These are phyloP conservation scores for Leuciscus waleckii DNA, from an alignment of 2,797 vertebrate species.

Conservation along the genomic window DNA sequence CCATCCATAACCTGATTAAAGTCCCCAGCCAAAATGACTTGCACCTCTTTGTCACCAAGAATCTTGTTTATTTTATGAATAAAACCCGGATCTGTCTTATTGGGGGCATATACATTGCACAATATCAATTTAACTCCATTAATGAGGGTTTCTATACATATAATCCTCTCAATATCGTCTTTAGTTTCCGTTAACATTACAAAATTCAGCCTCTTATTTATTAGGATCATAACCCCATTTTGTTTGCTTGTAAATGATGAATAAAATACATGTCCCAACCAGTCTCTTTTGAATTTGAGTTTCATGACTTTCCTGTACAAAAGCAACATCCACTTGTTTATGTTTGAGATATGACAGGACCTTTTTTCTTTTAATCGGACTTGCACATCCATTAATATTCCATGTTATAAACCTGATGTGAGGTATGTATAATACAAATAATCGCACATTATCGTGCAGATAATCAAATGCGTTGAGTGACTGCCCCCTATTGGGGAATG, in stretches of 20 bases:
- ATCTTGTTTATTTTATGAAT: conserved; percentile 41
- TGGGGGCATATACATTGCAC: conserved; percentile 41
- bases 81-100: conserved; percentile 27
- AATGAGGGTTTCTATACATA: no score
- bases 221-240: conserved; percentile 12
- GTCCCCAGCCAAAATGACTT: conserved; percentile 4
- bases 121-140: conserved; percentile 27
- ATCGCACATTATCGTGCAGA: no score
- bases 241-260: neutral
- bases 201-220: conserved; percentile 7
- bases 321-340: no score
- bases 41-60: conserved; percentile 12
- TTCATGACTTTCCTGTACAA: no score
- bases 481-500: no score
- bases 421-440: no score
- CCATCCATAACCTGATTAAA: conserved; percentile 10
- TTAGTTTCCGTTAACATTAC: neutral
- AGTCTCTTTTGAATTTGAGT: no score
- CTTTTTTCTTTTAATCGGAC: no score
- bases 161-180: neutral
- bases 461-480: no score
- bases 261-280: neutral
- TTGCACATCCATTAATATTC: no score
- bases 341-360: no score
- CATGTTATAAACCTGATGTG: no score